Percentiles rank a stretch among this genome's conserved stretches.
phyloP scores from a whole-genome alignment of 2,797 vertebrate genomes.

The Pempheris klunzingeri region DNA sequence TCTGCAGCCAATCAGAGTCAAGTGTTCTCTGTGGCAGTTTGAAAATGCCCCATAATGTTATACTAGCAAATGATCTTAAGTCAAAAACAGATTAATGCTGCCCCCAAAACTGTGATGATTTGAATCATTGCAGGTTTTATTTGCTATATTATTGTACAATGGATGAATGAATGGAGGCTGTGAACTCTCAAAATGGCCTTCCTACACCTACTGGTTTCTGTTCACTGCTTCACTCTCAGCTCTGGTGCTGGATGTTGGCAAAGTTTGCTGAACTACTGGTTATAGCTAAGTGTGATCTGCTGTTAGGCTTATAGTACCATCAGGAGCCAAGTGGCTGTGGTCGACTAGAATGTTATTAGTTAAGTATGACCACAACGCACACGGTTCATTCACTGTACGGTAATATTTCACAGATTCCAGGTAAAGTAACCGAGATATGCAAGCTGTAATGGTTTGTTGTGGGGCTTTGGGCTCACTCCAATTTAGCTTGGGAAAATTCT shows the following conservation, averaged over 20 bases:
- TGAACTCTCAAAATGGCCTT: background rate
- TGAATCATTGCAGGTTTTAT: background rate
- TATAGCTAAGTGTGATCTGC: background rate
- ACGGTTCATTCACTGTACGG: background rate
- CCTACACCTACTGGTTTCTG: background rate
- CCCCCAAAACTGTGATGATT: background rate
- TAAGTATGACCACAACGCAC: background rate
- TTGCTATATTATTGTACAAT: background rate
- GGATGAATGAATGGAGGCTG: background rate
- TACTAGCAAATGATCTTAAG: background rate
- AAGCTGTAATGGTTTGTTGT: background rate
- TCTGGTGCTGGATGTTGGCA: background rate
- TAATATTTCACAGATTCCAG: background rate
- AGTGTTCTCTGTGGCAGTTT: background rate
- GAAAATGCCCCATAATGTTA: background rate
- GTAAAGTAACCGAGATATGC: background rate
- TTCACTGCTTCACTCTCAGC: background rate
- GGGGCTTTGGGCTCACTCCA: no score
- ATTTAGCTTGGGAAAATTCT: background rate
- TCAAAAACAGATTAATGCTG: background rate
- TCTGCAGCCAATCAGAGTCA: background rate
- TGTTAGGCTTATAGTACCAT: background rate
- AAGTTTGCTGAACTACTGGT: no score
- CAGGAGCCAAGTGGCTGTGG: no score
- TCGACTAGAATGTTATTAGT: background rate